Conservation (phyloP, 2,113 vertebrate genomes). For the Protobothrops mucrosquamatus region DNA sequence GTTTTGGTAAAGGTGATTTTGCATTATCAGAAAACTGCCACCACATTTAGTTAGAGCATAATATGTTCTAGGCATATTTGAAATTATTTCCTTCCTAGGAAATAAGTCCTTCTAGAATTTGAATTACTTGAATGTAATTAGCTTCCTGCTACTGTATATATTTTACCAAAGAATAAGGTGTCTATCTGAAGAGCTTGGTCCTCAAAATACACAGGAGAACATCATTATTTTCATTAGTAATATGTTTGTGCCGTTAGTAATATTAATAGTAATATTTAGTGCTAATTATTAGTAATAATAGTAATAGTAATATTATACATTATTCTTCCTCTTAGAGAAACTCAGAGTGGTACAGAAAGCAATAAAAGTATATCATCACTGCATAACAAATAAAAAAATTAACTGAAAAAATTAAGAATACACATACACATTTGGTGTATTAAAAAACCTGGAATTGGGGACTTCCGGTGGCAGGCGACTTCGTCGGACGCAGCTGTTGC, state of each 20-base stretch:
- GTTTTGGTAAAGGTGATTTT: neutral
- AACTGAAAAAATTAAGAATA: too few relatives aligned
- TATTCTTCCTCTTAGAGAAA: neutral
- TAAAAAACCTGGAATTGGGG: neutral
- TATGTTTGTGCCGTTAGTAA: neutral
- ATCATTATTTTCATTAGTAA: neutral
- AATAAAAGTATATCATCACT: neutral
- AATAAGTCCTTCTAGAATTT: neutral
- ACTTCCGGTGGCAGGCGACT: too few relatives aligned
- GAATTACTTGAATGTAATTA: neutral
- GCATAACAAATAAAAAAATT: neutral
- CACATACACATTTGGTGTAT: neutral
- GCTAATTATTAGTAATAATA: neutral
- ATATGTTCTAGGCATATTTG: neutral
- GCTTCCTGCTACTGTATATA: neutral
- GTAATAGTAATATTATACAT: neutral
- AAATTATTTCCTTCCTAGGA: neutral
- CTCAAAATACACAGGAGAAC: neutral
- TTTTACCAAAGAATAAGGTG: neutral
- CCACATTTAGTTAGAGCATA: neutral
- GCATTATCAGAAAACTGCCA: neutral
- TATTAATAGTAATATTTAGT: neutral
- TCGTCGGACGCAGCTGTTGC: too few relatives aligned
- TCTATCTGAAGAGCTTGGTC: neutral
- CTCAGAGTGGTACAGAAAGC: neutral